These are phyloP conservation scores for Siniperca undulata DNA, from an alignment of 2,797 vertebrate species.

Conservation along the genomic window DNA sequence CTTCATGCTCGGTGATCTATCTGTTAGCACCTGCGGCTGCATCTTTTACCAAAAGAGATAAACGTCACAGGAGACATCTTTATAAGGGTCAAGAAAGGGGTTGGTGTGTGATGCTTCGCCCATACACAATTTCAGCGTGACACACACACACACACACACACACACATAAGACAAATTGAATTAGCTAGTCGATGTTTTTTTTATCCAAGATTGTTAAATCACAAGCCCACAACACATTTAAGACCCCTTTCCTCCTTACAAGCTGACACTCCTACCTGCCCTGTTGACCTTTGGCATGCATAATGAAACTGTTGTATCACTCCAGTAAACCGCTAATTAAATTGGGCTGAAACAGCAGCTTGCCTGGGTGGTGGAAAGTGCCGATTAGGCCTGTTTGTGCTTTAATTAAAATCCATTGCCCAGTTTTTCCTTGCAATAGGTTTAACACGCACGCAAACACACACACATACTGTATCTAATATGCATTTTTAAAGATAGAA, in stretches of 20 bases:
- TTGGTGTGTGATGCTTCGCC: slow-evolving; percentile 78
- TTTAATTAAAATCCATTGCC: slow-evolving; percentile 83
- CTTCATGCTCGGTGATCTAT: slow-evolving; percentile 67
- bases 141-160: slow-evolving; percentile 16
- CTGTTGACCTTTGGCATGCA: slow-evolving; percentile 81
- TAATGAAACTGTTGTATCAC: slow-evolving; percentile 84
- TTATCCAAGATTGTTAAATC: slow-evolving; percentile 68
- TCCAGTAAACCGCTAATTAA: slow-evolving; percentile 84
- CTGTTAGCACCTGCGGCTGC: slow-evolving; percentile 56
- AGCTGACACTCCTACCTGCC: slow-evolving; percentile 66
- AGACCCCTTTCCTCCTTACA: slow-evolving; percentile 50
- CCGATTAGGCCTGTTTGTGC: slow-evolving; percentile 81
- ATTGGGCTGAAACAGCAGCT: slow-evolving; percentile 84
- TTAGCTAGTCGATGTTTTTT: slow-evolving; percentile 53
- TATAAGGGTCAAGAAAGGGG: slow-evolving; percentile 82
- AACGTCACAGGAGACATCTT: slow-evolving; percentile 79
- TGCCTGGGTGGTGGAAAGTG: slow-evolving; percentile 74
- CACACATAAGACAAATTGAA: slow-evolving; percentile 66
- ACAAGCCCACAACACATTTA: slow-evolving; percentile 68
- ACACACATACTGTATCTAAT: not conserved
- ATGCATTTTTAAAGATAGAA: slow-evolving; percentile 40
- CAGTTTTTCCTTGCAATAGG: slow-evolving; percentile 57
- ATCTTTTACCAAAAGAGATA: slow-evolving; percentile 78
- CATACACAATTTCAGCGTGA: slow-evolving; percentile 54
- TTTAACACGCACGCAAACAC: slow-evolving; percentile 32